Base-by-base conservation (phyloP, 2,113 vertebrate genomes). In the Lamprologus lemairii region DNA sequence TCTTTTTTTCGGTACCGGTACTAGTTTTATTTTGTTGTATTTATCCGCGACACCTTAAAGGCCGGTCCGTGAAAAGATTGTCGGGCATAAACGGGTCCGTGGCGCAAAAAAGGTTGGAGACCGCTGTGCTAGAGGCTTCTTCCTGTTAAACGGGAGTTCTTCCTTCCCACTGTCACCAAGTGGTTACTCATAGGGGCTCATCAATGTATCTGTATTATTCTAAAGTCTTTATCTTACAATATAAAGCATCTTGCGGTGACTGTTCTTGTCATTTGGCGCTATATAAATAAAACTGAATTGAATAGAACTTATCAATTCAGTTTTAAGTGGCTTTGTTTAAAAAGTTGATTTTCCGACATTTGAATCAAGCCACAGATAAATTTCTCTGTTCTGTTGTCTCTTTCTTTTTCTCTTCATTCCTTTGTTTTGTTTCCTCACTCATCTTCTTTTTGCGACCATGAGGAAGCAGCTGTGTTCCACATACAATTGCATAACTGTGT, bases 401-500 rank as follows among this genome's bases (percentile, higher is more conserved):
- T 8, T 75, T 42, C 21, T 60, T 42, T 11, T 71, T 86, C 54
- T 89, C 79, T 82, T 16, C 28, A 51, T 81, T 86, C 88, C 71
- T 90, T 91, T 47, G 14, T 17, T 28, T 75, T 75, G 90, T 87
- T 88, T 31, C 33, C 40, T 84, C 23, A 19, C 53, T 57, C 9
- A 7, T 65, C 87, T 81, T 86, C 81, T 83, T 80, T 71, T 47
- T 90, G 55, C 53, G 60, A 90, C 81, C 83, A 75, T 88, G 88
- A 94, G 89, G 93, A 96, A 95, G 87, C 95, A 96, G 94, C 93
- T 95, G 93, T 91, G 90, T 75, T 88, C 81, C 87, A 63, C 79
- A 82, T 94, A 94, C 93, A 92, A 94, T 96, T 96, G 93, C 92
- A 94, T 95, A 96, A 96, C 87, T 68, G 4, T 80, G 86, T 82